Base-by-base conservation (phyloP, 2,888 invertebrate genomes). In the Herminia tarsipennalis region DNA sequence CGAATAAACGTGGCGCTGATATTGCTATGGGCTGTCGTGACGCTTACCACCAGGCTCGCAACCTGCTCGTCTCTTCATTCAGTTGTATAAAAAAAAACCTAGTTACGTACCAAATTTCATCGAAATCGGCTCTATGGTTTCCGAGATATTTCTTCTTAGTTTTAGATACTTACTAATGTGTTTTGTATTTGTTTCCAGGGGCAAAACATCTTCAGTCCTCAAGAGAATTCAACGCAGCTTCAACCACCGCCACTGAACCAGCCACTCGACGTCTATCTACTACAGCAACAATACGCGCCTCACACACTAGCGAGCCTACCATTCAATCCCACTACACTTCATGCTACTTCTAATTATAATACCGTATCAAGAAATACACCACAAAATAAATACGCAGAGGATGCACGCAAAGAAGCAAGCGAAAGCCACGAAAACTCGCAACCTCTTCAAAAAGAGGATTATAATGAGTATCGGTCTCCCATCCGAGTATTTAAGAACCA, bases 401-500 rank as follows among this genome's bases (percentile, higher is more conserved):
- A 35, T 9, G 14, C 17, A 47, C 29, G 39, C 9, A 22, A 28
- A 8, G 16, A 27, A 51, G n/a, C 21, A 33, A 10, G 12, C 29
- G 12, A 27, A n/a, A n/a, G n/a, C n/a, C n/a, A n/a, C n/a, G 47
- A 45, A 6, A 24, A 43, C 47, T 60, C 78, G 5, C 68, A 59
- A 66, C 73, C 75, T 80, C 75, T 78, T 72, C 62, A 45, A 13
- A 66, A 66, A 76, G 83, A 84, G 52, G 78, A 64, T 30, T 47
- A 49, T 12, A 58, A 57, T 25, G 80, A 83, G 68, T 73, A 60
- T 37, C 50, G 58, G 16, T 66, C 73, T 21, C 76, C 80, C 18
- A 70, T 88, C 16, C 81, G 81, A 71, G 85, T 91, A 1, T 90
- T 89, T 41, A 89, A 87, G 70, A 73, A 88, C 51, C 81, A 81